Evolutionary conservation across 2,113 vertebrate genomes (phyloP).

Genomic region (Gasterosteus aculeatus): DNA sequence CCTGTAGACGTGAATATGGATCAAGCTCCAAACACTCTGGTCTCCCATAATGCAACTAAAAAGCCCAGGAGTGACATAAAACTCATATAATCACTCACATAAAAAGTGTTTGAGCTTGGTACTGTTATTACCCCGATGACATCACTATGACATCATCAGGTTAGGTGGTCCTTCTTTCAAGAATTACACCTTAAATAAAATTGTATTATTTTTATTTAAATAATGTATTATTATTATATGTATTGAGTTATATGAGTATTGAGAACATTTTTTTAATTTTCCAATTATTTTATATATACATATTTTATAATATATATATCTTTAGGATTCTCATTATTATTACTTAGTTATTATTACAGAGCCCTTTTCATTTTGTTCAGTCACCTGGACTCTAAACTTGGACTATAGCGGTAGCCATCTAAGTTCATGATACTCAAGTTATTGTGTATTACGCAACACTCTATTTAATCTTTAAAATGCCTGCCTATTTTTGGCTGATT

Average conservation of each 20-base stretch:
- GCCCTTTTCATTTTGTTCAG: neutral
- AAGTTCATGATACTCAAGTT: conserved; percentile 31
- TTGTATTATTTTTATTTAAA: too few relatives aligned
- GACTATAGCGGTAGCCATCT: neutral
- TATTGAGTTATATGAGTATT: too few relatives aligned
- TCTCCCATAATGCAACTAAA: conserved; percentile 16
- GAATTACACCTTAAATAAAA: too few relatives aligned
- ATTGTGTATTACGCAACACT: conserved; percentile 28
- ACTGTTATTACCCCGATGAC: neutral
- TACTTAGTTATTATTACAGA: neutral
- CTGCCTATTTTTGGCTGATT: conserved; percentile 34
- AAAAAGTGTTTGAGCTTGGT: neutral
- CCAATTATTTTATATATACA: neutral
- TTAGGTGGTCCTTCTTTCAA: neutral
- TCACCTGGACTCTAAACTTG: conserved; percentile 1
- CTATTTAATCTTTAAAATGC: conserved; percentile 55
- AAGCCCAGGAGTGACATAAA: neutral
- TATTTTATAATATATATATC: neutral
- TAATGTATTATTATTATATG: too few relatives aligned
- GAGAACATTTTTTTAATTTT: neutral
- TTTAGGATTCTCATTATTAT: neutral
- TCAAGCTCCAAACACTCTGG: neutral
- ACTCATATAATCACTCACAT: neutral
- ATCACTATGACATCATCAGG: neutral
- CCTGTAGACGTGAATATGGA: neutral